Base-by-base conservation (phyloP, 2,113 vertebrate genomes). In the Ellobius talpinus region DNA sequence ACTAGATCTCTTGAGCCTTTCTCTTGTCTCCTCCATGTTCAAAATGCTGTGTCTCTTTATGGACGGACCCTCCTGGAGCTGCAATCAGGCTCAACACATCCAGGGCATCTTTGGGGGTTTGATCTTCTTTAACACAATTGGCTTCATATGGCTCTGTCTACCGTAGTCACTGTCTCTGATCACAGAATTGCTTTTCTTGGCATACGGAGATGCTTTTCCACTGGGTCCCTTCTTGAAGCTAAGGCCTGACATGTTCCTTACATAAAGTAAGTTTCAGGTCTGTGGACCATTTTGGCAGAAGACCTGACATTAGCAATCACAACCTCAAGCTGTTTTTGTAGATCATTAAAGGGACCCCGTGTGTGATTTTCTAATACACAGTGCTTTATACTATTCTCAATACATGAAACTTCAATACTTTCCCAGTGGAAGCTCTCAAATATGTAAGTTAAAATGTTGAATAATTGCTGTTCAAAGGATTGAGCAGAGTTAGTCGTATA, bases 401-500 rank as follows among this genome's bases (percentile, higher is more conserved):
- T 39, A 61, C 33, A 82, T 12, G 26, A 29, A 16, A 61, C 21
- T 39, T 36, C n/a, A n/a, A 58, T 52, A 95, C 92, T 96, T 66
- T 45, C 26, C 61, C 92, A 95, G 45, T 73, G 61, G 85, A 92
- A 97, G 81, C 66, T 61, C 90, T 81, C 45, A 91, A 81, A 74
- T 70, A 52, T 55, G 52, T 88, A 61, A 50, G 29, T 86, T 90
- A 88, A 96, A 93, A 90, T 93, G 81, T 76, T 74, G 61, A 33
- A 90, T 70, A 94, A 89, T 68, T 95, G 45, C 13, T 88, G 42
- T 87, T 96, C 96, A 19, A 89, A 65, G 36, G 63, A 77, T 93
- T 31, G 92, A 95, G 45, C 70, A 72, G 26, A 72, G 26, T 91
- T 94, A 94, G 50, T 82, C 76, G 94, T 65, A 33, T 85, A 39